Percentiles rank a stretch among this genome's conserved stretches.
These are phyloP conservation scores for Eulemur rufifrons DNA, from an alignment of 2,113 vertebrate species.

Conservation along the genomic window DNA sequence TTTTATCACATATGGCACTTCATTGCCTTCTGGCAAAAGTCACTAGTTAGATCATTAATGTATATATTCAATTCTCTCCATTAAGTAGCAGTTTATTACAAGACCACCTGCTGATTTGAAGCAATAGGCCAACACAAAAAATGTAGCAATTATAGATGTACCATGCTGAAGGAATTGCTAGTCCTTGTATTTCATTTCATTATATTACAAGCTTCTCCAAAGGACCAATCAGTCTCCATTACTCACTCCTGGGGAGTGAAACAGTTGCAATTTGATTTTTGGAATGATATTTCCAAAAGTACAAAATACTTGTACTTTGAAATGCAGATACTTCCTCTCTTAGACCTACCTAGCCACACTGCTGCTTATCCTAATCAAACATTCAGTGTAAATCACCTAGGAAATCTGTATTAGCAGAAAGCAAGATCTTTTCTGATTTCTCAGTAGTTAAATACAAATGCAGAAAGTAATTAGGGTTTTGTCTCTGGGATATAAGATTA, in stretches of 20 bases:
- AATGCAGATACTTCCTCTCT: conserved; percentile 13
- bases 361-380: not conserved
- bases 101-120: conserved; percentile 59
- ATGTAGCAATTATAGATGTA: conserved; percentile 31
- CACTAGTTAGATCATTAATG: not conserved
- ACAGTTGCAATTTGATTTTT: conserved; percentile 22
- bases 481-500: not conserved
- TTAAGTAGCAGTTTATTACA: conserved; percentile 52
- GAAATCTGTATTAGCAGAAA: not conserved
- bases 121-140: conserved; percentile 28
- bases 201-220: conserved; percentile 55
- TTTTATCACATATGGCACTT: not conserved
- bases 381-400: conserved; percentile 27
- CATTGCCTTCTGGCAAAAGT: not conserved
- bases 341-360: not conserved
- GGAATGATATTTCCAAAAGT: not conserved
- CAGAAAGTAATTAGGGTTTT: not conserved
- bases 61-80: conserved; percentile 46
- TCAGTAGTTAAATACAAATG: conserved; percentile 23
- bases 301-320: conserved; percentile 46
- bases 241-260: conserved; percentile 1
- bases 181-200: conserved; percentile 5
- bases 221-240: conserved; percentile 36
- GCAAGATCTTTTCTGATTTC: not conserved
- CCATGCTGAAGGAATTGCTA: conserved; percentile 40